A percentile compares a stretch with the other conserved stretches of the same genome.
Conservation (phyloP, 2,797 vertebrate species). For the Platalea minor region DNA sequence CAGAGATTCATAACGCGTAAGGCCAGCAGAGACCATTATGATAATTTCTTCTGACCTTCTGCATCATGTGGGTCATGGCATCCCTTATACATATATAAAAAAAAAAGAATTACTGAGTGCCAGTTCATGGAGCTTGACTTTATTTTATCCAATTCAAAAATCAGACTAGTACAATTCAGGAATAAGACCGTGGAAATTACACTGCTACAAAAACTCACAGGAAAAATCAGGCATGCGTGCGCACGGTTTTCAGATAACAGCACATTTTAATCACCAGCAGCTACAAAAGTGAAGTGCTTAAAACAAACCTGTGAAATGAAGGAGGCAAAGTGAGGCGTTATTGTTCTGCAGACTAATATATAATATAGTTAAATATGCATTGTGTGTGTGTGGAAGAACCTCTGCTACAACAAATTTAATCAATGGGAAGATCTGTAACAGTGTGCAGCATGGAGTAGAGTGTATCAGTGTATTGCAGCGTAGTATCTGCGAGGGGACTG, state of each 20-base stretch:
- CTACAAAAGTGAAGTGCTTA: neutral
- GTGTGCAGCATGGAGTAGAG: accelerated
- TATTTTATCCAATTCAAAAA: neutral
- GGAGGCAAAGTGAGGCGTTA: neutral
- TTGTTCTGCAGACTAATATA: neutral
- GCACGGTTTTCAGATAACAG: neutral
- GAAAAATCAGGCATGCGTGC: neutral
- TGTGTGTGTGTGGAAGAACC: neutral
- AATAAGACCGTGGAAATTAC: neutral
- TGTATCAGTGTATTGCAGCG: too few species aligned
- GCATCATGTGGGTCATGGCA: neutral
- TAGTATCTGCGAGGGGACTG: neutral
- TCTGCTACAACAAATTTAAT: neutral
- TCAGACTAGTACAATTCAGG: neutral
- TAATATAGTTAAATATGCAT: neutral
- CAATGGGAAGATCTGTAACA: accelerated
- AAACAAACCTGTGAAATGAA: neutral
- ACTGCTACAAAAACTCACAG: neutral
- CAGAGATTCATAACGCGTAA: neutral
- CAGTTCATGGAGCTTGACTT: neutral
- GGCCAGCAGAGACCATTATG: neutral
- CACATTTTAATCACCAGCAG: neutral
- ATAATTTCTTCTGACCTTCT: neutral
- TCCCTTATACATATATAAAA: neutral
- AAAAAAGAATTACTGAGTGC: neutral